Evolutionary conservation across 2,113 vertebrate species (phyloP), one percentile per base, ranked within the genome.

Genomic region (Lepidiolamprologus cunningtoni): DNA sequence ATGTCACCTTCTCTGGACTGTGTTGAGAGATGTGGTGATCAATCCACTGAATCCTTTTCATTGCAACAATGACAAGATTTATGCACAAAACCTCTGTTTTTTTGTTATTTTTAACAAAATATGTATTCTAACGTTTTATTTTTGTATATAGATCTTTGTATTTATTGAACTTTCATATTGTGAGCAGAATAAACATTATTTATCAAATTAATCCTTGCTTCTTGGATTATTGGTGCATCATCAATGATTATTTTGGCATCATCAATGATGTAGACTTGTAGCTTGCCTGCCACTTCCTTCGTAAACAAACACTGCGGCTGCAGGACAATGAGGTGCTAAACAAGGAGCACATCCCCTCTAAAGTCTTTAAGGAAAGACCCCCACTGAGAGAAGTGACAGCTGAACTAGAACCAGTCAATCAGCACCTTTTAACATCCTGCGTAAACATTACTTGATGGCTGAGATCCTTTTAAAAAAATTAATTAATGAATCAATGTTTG

Each of bases 281-380:
- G 66, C 40, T 83, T 4, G 50, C 8, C 35, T 78, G 87, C 21
- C 3, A 85, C 81, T 89, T 93, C 93, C 90, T 89, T 73, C 68
- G 3, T 3, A 90, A 5, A 87, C 47, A 91, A 92, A 94, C 91
- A 89, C 40, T 35, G 85, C 81, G 83, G 82, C 86, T 93, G 53
- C 57, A 86, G 78, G 86, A 93, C 85, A 89, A 33, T 35, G 87
- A 94, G 81, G 92, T 91, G 93, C 89, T 93, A 94, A 95, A 91
- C 79, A 84, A 92, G 58, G 80, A 91, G 40, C 92, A 94, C 88
- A 68, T 90, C 92, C 88, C 57, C 88, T 90, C 92, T 94, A 94
- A 95, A 94, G 92, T 84, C 63, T 85, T 93, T 86, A 71, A 94
- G 95, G 95, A 96, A 96, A 92, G 55, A 86, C 90, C 86, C 96